A percentile compares a stretch with the other conserved stretches of the same genome.
Evolutionary conservation across 1,140 invertebrate species (phyloP).

Genomic region (Drusus annulatus): DNA sequence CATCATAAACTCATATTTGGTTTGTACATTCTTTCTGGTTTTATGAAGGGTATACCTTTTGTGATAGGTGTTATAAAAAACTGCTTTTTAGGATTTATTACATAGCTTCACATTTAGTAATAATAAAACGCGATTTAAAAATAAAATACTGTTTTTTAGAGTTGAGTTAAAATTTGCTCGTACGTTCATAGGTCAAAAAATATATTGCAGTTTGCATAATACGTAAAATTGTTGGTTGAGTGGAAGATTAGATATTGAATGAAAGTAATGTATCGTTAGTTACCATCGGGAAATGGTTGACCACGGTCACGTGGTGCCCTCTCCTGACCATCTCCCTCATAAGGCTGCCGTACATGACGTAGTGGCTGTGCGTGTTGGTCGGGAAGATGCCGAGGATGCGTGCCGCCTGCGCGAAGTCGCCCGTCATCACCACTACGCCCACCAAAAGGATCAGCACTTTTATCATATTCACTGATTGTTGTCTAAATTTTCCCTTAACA

Average conservation of each 20-base stretch:
- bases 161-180: no score
- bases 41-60: no score
- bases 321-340: slow-evolving; percentile 75
- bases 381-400: slow-evolving; percentile 67
- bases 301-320: slow-evolving; percentile 80
- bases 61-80: no score
- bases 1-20: no score
- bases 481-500: neutral
- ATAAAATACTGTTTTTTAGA: no score
- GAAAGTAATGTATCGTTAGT: no score
- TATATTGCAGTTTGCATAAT: no score
- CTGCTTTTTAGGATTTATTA: no score
- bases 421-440: slow-evolving; percentile 59
- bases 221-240: neutral
- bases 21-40: no score
- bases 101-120: no score
- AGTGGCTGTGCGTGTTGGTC: slow-evolving; percentile 70
- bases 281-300: slow-evolving; percentile 76
- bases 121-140: no score
- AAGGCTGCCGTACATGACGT: slow-evolving; percentile 71
- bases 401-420: slow-evolving; percentile 62
- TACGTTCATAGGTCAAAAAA: no score
- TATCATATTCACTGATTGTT: neutral
- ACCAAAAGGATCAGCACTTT: neutral
- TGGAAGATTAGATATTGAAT: neutral